phyloP scores from a whole-genome alignment of 2,888 invertebrate species.

The Nymphalis polychloros region DNA sequence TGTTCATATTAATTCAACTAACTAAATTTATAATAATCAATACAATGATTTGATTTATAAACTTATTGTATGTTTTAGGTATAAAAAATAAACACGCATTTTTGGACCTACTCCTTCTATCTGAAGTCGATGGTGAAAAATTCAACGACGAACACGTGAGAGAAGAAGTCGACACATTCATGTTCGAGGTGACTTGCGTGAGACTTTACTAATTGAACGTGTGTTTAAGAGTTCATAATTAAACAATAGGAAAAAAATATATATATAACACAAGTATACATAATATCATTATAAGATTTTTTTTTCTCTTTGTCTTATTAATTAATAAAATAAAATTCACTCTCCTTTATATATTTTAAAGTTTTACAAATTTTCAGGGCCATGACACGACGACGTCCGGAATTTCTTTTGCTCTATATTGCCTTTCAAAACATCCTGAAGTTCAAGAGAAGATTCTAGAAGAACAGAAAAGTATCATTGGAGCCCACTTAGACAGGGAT shows the following conservation, averaged over 20 bases:
- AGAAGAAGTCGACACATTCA: conserved; percentile 88
- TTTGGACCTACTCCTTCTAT: conserved; percentile 84
- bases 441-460: conserved; percentile 76
- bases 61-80: conserved; percentile 51
- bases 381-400: conserved; percentile 83
- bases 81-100: conserved; percentile 84
- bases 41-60: too few species aligned
- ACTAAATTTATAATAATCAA: neutral
- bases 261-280: too few species aligned
- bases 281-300: too few species aligned
- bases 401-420: conserved; percentile 72
- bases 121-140: conserved; percentile 78
- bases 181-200: conserved; percentile 83
- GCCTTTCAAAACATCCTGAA: conserved; percentile 75
- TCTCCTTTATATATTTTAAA: neutral
- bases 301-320: too few species aligned
- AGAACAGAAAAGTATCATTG: conserved; percentile 72
- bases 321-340: too few species aligned
- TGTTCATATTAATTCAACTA: neutral
- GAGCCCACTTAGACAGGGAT: conserved; percentile 59
- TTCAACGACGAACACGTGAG: conserved; percentile 83
- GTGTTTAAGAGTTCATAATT: neutral
- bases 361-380: conserved; percentile 56
- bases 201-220: neutral
- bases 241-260: too few species aligned